Evolutionary conservation across 2,797 vertebrate species (phyloP).

Genomic region (Gallirallus australis): DNA sequence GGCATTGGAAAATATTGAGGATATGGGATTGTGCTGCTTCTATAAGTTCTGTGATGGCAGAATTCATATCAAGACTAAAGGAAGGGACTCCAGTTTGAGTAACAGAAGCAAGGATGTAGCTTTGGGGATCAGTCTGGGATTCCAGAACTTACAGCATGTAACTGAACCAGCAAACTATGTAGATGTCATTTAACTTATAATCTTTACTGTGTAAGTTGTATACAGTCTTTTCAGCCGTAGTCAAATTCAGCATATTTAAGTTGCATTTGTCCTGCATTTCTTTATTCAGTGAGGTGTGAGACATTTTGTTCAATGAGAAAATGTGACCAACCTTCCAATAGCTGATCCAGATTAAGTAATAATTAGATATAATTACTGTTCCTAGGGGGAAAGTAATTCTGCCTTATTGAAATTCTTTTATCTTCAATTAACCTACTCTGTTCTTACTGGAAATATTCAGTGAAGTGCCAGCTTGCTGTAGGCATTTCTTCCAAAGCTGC

Average conservation of each 20-base stretch:
- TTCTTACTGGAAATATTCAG: slow-evolving; percentile 21
- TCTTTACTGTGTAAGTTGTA: neutral
- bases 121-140: neutral
- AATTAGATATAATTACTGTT: slow-evolving; percentile 63
- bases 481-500: slow-evolving; percentile 2
- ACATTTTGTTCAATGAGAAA: slow-evolving; percentile 11
- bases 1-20: neutral
- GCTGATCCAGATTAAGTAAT: slow-evolving; percentile 60
- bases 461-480: neutral
- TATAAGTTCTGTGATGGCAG: neutral
- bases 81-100: neutral
- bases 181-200: neutral
- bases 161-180: neutral
- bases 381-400: slow-evolving; percentile 42
- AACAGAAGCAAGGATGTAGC: neutral
- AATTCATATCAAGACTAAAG: neutral
- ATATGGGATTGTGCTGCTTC: neutral
- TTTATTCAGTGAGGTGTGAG: neutral
- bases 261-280: neutral
- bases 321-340: slow-evolving; percentile 26
- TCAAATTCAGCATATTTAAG: neutral
- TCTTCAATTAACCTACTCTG: slow-evolving; percentile 49
- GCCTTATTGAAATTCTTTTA: slow-evolving; percentile 52
- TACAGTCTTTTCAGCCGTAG: neutral
- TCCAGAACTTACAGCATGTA: neutral